phyloP scores from a whole-genome alignment of 2,113 vertebrate genomes.

The Oncorhynchus clarkii region DNA sequence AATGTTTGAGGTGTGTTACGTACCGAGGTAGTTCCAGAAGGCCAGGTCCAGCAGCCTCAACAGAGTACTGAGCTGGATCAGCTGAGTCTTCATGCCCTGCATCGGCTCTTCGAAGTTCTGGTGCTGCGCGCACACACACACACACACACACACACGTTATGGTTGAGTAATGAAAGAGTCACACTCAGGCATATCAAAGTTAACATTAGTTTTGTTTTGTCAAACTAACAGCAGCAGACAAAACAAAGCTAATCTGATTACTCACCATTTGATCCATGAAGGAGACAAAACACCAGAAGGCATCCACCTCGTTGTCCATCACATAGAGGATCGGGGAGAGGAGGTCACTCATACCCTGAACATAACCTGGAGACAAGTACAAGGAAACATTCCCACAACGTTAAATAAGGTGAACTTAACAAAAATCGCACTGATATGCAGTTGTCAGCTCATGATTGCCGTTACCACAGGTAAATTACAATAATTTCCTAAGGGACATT shows the following conservation, averaged over 20 bases:
- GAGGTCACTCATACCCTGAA: conserved; percentile 98
- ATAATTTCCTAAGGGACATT: not conserved
- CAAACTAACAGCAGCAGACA: not conserved
- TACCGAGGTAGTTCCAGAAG: conserved; percentile 98
- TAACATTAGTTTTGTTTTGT: not conserved
- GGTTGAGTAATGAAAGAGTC: too few species aligned
- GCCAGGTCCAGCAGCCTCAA: conserved; percentile 89
- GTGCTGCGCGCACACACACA: conserved; percentile 73
- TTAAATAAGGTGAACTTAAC: not conserved
- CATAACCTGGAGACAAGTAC: conserved; percentile 79
- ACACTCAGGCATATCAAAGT: not conserved
- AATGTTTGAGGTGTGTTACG: not conserved
- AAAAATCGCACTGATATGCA: not conserved
- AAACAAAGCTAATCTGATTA: not conserved
- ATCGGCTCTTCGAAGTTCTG: conserved; percentile 99
- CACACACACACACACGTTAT: not conserved
- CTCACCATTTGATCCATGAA: conserved; percentile 97
- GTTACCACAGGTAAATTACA: not conserved
- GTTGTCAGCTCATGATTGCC: not conserved
- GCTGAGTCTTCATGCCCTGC: conserved; percentile 98
- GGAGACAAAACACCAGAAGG: conserved; percentile 96
- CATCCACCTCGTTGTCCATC: conserved; percentile 96
- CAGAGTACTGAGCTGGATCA: conserved; percentile 91
- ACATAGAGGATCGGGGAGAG: conserved; percentile 93
- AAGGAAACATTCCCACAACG: not conserved